These are phyloP conservation scores for Carapus acus DNA, from an alignment of 2,797 vertebrate genomes.

Conservation along the genomic window DNA sequence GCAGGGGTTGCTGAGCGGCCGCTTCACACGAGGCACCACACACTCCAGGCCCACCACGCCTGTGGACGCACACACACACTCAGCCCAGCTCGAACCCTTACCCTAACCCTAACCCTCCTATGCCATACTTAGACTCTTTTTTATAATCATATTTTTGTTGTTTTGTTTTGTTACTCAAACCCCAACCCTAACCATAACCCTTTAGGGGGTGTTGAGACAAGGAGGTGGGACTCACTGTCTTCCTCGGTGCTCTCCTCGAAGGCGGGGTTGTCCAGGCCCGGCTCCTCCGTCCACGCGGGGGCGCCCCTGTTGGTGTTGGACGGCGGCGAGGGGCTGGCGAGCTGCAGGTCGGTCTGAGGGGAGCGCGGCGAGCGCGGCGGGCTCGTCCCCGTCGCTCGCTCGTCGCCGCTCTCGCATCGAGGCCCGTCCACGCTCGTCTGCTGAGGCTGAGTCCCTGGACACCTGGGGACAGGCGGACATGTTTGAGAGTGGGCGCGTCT, in stretches of 20 bases:
- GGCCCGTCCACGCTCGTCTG: constrained; percentile 77
- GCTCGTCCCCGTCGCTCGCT: constrained; percentile 64
- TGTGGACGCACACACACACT: constrained; percentile 32
- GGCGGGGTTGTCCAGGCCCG: constrained; percentile 87
- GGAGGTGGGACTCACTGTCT: constrained; percentile 78
- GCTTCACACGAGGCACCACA: constrained; percentile 60
- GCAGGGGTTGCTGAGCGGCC: constrained; percentile 71
- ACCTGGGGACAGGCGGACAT: constrained; percentile 74
- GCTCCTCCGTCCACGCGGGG: constrained; percentile 80
- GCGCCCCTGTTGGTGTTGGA: constrained; percentile 61
- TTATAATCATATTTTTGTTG: too few relatives aligned
- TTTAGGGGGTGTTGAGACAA: background rate
- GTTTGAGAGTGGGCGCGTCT: constrained; percentile 57
- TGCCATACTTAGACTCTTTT: too few relatives aligned
- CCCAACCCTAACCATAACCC: background rate
- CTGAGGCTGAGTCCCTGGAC: constrained; percentile 86
- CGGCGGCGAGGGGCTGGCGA: constrained; percentile 69
- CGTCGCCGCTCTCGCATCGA: constrained; percentile 75
- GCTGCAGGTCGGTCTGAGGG: constrained; percentile 76
- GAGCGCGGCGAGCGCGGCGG: constrained; percentile 72
- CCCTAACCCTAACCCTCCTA: background rate
- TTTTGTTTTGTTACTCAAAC: too few relatives aligned
- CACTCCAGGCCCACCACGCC: constrained; percentile 67
- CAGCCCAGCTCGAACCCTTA: background rate
- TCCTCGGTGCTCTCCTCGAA: constrained; percentile 87